Evolutionary conservation across 1,140 invertebrate genomes (phyloP).

Genomic region (Drosophila auraria): DNA sequence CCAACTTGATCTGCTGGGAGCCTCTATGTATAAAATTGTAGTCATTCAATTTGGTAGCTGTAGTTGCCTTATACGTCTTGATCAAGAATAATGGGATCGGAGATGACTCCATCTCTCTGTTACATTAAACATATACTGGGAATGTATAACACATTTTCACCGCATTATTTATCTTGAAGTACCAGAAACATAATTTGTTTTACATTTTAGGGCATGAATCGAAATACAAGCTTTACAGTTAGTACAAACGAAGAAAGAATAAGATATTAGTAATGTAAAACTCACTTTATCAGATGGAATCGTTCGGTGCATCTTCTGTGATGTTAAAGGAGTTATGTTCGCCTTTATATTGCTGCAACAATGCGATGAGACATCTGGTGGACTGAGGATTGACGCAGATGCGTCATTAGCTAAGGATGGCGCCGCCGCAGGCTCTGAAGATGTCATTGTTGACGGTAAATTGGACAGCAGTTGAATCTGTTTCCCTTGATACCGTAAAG

Average conservation of each 20-base stretch:
- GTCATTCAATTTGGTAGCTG: too few relatives aligned
- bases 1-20: too few relatives aligned
- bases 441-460: constrained; percentile 16
- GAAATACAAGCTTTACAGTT: background rate
- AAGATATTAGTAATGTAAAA: background rate
- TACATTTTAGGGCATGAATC: too few relatives aligned
- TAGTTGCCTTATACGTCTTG: too few relatives aligned
- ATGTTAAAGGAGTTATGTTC: constrained; percentile 54
- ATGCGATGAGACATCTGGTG: constrained; percentile 36
- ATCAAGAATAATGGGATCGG: too few relatives aligned
- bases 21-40: too few relatives aligned
- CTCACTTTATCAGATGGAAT: constrained; percentile 76
- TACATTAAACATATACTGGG: too few relatives aligned
- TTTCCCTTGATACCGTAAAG: constrained; percentile 19
- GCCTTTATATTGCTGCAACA: constrained; percentile 48
- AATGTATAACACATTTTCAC: too few relatives aligned
- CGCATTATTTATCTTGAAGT: too few relatives aligned
- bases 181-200: too few relatives aligned
- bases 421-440: constrained; percentile 20
- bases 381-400: constrained; percentile 31
- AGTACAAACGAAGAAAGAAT: background rate
- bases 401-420: constrained; percentile 17
- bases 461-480: constrained; percentile 20
- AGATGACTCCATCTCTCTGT: too few relatives aligned
- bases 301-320: constrained; percentile 67